These are phyloP conservation scores for Meganola albula DNA, from an alignment of 2,888 invertebrate species.

Conservation along the genomic window DNA sequence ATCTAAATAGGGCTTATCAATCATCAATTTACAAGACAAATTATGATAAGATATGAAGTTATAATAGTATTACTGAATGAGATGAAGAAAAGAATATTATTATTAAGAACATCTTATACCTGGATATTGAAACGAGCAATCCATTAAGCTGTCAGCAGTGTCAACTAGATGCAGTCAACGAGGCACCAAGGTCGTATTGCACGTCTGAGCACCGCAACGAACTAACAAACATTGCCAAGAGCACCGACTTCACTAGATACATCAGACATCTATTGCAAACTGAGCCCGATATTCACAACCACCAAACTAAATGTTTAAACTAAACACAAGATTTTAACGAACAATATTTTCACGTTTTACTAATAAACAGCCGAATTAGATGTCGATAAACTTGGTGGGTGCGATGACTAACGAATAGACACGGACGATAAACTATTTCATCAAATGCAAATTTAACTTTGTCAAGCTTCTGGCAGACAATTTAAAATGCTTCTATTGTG, in stretches of 20 bases:
- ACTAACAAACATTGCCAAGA: slow-evolving; percentile 30
- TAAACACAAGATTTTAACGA: no score
- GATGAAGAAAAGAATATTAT: no score
- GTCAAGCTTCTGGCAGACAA: slow-evolving; percentile 22
- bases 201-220: slow-evolving; percentile 38
- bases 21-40: no score
- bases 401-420: slow-evolving; percentile 30
- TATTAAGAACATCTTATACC: slow-evolving; percentile 37
- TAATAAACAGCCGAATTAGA: no score
- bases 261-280: slow-evolving; percentile 38
- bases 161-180: slow-evolving; percentile 54
- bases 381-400: no score
- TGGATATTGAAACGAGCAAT: slow-evolving; percentile 55
- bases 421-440: slow-evolving; percentile 26
- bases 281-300: no score
- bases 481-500: slow-evolving; percentile 32
- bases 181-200: slow-evolving; percentile 64
- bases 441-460: slow-evolving; percentile 33
- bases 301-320: no score
- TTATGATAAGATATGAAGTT: no score
- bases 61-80: no score
- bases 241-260: slow-evolving; percentile 18
- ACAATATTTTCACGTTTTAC: no score
- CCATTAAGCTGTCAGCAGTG: slow-evolving; percentile 60
- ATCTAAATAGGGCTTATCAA: no score